These are phyloP conservation scores for Aphodius granarius DNA, from an alignment of 2,888 invertebrate species.

Conservation along the genomic window DNA sequence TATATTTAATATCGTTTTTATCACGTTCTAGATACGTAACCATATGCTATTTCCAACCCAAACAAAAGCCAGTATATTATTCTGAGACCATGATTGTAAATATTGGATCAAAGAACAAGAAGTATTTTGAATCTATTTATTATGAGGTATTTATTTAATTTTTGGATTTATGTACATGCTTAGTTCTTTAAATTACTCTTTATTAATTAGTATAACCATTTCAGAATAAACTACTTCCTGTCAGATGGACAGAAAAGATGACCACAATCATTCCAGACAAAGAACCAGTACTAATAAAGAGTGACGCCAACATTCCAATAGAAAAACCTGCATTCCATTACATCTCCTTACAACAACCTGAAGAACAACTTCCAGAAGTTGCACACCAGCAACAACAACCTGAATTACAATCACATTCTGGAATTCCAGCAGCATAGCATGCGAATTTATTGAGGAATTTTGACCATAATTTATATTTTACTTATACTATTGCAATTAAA, in stretches of 20 bases:
- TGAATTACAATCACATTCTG: no score
- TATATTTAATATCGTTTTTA: no score
- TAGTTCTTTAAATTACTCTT: neutral
- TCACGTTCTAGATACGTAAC: slow-evolving; percentile 43
- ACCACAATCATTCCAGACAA: slow-evolving; percentile 28
- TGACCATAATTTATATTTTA: slow-evolving; percentile 18
- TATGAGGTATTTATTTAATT: slow-evolving; percentile 37
- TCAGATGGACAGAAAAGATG: slow-evolving; percentile 38
- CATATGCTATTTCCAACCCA: slow-evolving; percentile 47
- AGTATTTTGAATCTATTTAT: slow-evolving; percentile 39
- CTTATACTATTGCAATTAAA: slow-evolving; percentile 32
- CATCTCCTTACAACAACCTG: slow-evolving; percentile 43
- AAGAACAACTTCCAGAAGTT: slow-evolving; percentile 29
- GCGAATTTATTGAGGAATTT: neutral
- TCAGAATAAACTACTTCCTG: slow-evolving; percentile 37
- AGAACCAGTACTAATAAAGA: slow-evolving; percentile 24
- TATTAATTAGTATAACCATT: slow-evolving; percentile 18
- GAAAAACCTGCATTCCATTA: slow-evolving; percentile 37
- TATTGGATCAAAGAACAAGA: slow-evolving; percentile 40
- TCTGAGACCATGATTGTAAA: slow-evolving; percentile 45
- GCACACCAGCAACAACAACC: slow-evolving; percentile 6
- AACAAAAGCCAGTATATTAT: slow-evolving; percentile 46
- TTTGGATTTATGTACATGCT: slow-evolving; percentile 1
- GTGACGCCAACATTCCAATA: slow-evolving; percentile 32
- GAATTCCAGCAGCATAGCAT: neutral